These are phyloP conservation scores for Megaustenia siamemsis DNA, from an alignment of 2,888 invertebrate genomes.

Conservation along the genomic window DNA sequence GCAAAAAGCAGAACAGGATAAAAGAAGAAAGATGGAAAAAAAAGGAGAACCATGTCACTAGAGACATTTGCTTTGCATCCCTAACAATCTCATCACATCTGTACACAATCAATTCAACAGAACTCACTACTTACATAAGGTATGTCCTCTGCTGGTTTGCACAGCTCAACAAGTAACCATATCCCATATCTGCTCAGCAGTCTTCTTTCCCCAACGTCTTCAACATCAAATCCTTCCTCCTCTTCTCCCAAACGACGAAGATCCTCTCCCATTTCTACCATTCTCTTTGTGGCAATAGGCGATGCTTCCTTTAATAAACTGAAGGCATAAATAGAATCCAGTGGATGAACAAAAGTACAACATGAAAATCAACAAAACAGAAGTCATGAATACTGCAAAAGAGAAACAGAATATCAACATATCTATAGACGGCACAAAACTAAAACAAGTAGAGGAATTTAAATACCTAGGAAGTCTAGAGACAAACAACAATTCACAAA, in stretches of 20 bases:
- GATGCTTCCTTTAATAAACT: conserved; percentile 91
- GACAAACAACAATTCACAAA: too few species aligned
- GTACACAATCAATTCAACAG: neutral
- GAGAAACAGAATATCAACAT: neutral
- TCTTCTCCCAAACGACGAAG: conserved; percentile 82
- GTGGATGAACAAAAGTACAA: neutral
- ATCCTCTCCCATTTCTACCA: conserved; percentile 79
- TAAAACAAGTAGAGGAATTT: too few species aligned
- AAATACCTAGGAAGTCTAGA: too few species aligned
- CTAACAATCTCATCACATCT: too few species aligned
- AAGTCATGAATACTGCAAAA: too few species aligned
- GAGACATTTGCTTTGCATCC: too few species aligned
- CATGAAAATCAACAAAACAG: too few species aligned
- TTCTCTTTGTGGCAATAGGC: conserved; percentile 77
- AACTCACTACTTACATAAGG: conserved; percentile 78
- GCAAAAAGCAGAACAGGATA: too few species aligned
- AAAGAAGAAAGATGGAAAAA: too few species aligned
- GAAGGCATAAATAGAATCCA: conserved; percentile 35
- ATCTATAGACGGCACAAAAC: neutral
- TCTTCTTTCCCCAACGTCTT: conserved; percentile 76
- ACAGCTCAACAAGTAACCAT: conserved; percentile 96
- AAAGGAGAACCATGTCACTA: too few species aligned
- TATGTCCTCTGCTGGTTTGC: conserved; percentile 81
- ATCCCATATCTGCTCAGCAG: conserved; percentile 88
- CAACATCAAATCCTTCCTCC: conserved; percentile 73